Base-by-base conservation (phyloP, 64 coral and sea anemone species). In the Montipora foliosa region DNA sequence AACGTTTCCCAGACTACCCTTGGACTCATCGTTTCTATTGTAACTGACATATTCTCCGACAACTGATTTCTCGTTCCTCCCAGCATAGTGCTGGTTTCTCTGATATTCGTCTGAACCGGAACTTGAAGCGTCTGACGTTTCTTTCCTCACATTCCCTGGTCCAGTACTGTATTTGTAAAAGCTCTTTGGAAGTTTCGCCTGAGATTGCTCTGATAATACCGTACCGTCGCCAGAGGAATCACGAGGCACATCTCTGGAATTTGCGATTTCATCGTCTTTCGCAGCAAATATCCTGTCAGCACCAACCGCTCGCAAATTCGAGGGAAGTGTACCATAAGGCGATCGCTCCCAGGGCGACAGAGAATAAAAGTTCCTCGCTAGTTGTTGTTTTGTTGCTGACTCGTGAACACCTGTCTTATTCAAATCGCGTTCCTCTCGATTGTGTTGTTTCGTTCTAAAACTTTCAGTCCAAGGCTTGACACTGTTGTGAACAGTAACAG, bases 11-110 rank as follows among this genome's bases (percentile, higher is more conserved):
- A 82, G 19, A 50, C 66, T 86, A n/a, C 93, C 75, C 19, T 98
- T 98, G 1, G 74, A 88, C 14, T 98, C 96, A 6, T 91, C 95
- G 21, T 69, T 83, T 50, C 86, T 85, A 2, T 98, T 98, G 67
- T 98, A 98, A 76, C 82, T 89, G 17, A 95, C 78, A 59, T 90
- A 95, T 74, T 98, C 96, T 53, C 93, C 89, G 15, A 98, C 15
- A 85, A 98, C 84, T 19, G 96, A 93, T 83, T 95, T 98, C 88
- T 98, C 96, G 15, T 95, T 98, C 76, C 82, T 89, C 69, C 29
- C 88, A 6, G 68, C 62, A 77, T 61, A 77, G 5, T 55, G 70
- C 73, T 92, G 90, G 49, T 76, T 92, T 66, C 72, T 92, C 4
- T 82, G 82, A 44, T 82, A 77, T 0, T 75, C 49, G 25, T 86